phyloP scores from a whole-genome alignment of 2,797 vertebrate genomes.

The Myotis vivesi region DNA sequence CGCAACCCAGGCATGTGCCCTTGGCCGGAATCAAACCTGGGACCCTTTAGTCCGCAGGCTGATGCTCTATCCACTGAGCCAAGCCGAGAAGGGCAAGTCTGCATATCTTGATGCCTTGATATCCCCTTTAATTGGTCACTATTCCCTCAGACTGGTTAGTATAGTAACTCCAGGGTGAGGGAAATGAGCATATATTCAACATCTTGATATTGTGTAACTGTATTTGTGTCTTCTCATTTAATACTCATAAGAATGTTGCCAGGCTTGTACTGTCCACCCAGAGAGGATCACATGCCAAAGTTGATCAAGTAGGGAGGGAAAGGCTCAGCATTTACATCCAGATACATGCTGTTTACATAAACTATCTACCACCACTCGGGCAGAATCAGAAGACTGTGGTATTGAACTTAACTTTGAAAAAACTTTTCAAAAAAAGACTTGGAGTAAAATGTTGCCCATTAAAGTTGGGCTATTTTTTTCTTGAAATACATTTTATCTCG shows the following conservation, averaged over 20 bases:
- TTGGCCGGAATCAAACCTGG: too few species aligned
- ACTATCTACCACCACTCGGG: not conserved
- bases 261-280: not conserved
- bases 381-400: not conserved
- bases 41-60: too few species aligned
- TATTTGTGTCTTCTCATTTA: conserved; percentile 14
- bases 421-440: not conserved
- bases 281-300: not conserved
- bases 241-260: not conserved
- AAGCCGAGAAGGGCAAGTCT: too few species aligned
- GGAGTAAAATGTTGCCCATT: not conserved
- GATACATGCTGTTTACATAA: not conserved
- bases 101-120: too few species aligned
- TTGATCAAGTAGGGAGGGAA: not conserved
- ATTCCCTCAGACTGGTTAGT: too few species aligned
- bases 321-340: not conserved
- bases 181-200: too few species aligned
- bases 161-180: too few species aligned
- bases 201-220: not conserved
- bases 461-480: not conserved
- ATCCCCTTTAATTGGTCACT: too few species aligned
- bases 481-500: not conserved
- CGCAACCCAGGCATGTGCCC: too few species aligned
- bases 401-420: not conserved
- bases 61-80: too few species aligned